phyloP scores from a whole-genome alignment of 2,797 vertebrate species.

The Dryobates pubescens region DNA sequence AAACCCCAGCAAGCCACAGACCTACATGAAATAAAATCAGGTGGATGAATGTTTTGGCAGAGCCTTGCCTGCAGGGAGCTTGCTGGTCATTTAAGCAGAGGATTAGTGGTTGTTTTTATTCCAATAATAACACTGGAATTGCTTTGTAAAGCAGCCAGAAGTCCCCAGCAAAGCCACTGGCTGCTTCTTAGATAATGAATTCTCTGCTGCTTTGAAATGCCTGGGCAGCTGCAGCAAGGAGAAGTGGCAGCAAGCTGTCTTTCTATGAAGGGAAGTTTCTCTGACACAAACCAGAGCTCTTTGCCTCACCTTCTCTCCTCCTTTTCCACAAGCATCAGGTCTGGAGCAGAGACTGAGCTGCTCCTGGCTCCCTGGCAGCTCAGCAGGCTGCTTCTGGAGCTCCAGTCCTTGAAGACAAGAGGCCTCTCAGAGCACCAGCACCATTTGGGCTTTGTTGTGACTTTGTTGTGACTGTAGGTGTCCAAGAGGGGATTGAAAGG shows the following conservation, averaged over 20 bases:
- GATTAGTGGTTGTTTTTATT: slow-evolving; percentile 50
- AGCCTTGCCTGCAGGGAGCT: slow-evolving; percentile 30
- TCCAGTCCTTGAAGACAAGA: neutral
- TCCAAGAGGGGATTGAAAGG: too few species aligned
- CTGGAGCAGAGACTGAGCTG: neutral
- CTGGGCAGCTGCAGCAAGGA: slow-evolving; percentile 22
- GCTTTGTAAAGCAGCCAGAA: slow-evolving; percentile 35
- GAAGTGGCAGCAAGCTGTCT: neutral
- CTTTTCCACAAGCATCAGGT: neutral
- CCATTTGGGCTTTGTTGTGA: rapidly evolving
- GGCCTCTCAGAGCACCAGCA: neutral
- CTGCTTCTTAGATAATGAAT: slow-evolving; percentile 2
- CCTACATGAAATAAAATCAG: slow-evolving; percentile 9
- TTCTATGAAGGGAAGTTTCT: neutral
- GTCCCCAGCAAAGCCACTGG: neutral
- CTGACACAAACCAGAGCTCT: neutral
- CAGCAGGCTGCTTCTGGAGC: neutral
- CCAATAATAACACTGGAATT: neutral
- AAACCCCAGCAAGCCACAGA: too few species aligned
- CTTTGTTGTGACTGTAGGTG: too few species aligned
- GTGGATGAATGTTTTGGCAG: slow-evolving; percentile 50
- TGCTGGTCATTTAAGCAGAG: slow-evolving; percentile 28
- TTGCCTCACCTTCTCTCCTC: neutral
- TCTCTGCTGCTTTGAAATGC: slow-evolving; percentile 6
- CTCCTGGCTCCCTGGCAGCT: neutral